Evolutionary conservation across 2,888 invertebrate genomes (phyloP).

Genomic region (Slavum lentiscoides): DNA sequence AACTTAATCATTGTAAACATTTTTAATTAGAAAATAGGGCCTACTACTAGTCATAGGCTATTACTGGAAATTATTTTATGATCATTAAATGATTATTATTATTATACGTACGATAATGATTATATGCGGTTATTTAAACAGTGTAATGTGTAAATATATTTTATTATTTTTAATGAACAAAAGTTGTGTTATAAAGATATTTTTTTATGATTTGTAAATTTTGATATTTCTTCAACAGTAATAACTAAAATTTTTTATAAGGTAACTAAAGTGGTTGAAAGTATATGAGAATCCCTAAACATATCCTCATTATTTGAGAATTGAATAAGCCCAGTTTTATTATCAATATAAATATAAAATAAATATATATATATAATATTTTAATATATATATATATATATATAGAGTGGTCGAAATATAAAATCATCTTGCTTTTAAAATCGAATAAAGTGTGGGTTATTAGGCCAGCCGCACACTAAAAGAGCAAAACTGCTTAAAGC

Average conservation of each 20-base stretch:
- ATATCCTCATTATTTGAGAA: background rate
- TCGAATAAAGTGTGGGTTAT: too few species aligned
- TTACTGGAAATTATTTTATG: constrained; percentile 39
- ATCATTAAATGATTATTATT: constrained; percentile 25
- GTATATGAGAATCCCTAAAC: background rate
- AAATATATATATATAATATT: too few species aligned
- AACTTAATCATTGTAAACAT: constrained; percentile 24
- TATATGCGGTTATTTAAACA: constrained; percentile 22
- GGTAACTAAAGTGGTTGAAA: background rate
- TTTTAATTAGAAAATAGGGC: constrained; percentile 41
- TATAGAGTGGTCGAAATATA: too few species aligned
- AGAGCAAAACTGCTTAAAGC: too few species aligned
- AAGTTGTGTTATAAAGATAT: constrained; percentile 7
- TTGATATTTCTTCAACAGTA: background rate
- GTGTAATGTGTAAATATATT: constrained; percentile 51
- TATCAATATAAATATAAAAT: too few species aligned
- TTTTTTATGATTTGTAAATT: background rate
- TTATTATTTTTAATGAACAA: constrained; percentile 45
- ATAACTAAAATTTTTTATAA: background rate
- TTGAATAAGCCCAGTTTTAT: too few species aligned
- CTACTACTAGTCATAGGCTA: constrained; percentile 52
- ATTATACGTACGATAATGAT: constrained; percentile 10
- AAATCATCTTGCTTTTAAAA: too few species aligned
- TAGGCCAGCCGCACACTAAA: too few species aligned
- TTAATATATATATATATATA: too few species aligned